Conservation (phyloP, 2,797 vertebrate species). For the Rhabdomys pumilio region DNA sequence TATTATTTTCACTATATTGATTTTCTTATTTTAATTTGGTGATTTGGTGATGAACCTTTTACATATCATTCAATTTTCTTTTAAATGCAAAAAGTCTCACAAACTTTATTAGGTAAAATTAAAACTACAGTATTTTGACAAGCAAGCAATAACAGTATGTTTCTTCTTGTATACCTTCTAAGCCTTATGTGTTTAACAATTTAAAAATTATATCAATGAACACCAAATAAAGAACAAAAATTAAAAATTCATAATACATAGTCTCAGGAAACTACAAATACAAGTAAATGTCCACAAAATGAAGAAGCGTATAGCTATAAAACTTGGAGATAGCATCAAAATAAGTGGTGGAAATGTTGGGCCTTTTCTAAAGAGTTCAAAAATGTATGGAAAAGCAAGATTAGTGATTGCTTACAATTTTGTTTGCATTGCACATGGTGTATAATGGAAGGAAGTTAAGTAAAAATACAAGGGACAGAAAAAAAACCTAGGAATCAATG, state of each 20-base stretch:
- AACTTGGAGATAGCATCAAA: not conserved
- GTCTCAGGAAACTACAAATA: not conserved
- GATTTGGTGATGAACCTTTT: not conserved
- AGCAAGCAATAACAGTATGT: not conserved
- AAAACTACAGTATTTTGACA: conserved; percentile 17
- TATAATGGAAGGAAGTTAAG: not conserved
- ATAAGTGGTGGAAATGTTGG: not conserved
- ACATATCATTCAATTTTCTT: not conserved
- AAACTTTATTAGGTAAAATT: conserved; percentile 1
- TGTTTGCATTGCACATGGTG: not conserved
- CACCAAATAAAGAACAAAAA: conserved; percentile 29
- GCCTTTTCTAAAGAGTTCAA: not conserved
- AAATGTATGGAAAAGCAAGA: not conserved
- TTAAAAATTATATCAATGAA: not conserved
- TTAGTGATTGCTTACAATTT: not conserved
- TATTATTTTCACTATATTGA: conserved; percentile 6
- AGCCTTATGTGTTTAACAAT: not conserved
- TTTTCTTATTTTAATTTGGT: not conserved
- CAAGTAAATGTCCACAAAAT: conserved; percentile 31
- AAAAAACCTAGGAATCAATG: not conserved
- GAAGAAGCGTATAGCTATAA: not conserved
- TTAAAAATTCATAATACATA: not conserved
- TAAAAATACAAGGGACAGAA: not conserved
- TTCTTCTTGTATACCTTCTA: conserved; percentile 3
- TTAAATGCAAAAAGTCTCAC: not conserved